phyloP scores from a whole-genome alignment of 2,113 vertebrate genomes.

The Proteles cristata region DNA sequence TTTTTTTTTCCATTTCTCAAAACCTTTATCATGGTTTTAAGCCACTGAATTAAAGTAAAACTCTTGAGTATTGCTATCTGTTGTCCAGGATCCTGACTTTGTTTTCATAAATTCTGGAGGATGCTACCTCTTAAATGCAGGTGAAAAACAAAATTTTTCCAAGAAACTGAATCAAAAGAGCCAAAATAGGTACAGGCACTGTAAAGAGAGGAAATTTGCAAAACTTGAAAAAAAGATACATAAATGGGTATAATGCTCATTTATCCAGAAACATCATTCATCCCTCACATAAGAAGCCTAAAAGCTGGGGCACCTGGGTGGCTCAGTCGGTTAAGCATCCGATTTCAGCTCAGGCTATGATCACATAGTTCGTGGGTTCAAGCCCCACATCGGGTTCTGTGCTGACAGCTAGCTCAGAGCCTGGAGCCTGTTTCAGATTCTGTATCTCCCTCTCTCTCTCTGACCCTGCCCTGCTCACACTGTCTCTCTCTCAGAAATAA shows the following conservation, averaged over 20 bases:
- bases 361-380: too few species aligned
- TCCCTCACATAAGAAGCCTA: background rate
- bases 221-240: background rate
- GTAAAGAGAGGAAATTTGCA: background rate
- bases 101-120: conserved; percentile 35
- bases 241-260: background rate
- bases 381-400: too few species aligned
- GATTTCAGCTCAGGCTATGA: too few species aligned
- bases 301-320: background rate
- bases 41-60: background rate
- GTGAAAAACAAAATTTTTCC: background rate
- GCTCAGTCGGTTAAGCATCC: too few species aligned
- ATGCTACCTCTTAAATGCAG: background rate
- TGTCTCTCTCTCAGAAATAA: too few species aligned
- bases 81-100: background rate
- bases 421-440: too few species aligned
- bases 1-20: background rate
- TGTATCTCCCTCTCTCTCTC: too few species aligned
- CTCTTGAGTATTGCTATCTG: background rate
- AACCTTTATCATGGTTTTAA: conserved; percentile 10
- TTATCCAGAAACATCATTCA: background rate
- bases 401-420: too few species aligned
- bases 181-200: background rate
- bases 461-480: too few species aligned
- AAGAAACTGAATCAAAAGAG: background rate